These are phyloP conservation scores for Phodopus roborovskii DNA, from an alignment of 2,113 vertebrate species.

Conservation along the genomic window DNA sequence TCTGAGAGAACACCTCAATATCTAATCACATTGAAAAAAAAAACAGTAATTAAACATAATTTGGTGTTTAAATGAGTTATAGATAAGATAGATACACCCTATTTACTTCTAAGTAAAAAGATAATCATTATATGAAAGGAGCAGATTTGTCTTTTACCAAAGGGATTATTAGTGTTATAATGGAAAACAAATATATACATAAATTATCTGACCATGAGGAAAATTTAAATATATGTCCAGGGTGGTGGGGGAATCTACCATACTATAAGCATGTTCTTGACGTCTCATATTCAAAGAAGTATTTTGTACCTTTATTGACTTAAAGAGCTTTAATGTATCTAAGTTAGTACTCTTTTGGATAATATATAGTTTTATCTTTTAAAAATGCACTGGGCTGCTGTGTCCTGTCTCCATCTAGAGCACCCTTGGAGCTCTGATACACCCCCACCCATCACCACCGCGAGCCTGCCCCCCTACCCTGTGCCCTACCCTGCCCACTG, in stretches of 20 bases:
- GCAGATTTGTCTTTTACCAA: neutral
- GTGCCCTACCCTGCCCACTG: no score
- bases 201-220: neutral
- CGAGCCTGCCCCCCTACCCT: no score
- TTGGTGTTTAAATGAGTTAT: neutral
- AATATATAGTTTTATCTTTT: neutral
- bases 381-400: neutral
- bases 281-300: neutral
- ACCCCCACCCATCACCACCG: no score
- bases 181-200: neutral
- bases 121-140: neutral
- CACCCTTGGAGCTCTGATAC: no score
- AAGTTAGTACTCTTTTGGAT: neutral
- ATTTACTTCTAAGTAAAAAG: conserved; percentile 4
- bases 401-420: no score
- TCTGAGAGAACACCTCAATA: neutral
- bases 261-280: neutral
- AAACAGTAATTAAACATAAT: conserved; percentile 40
- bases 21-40: neutral
- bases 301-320: conserved; percentile 8
- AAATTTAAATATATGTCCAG: neutral
- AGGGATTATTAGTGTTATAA: neutral
- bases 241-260: neutral
- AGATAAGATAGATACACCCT: neutral
- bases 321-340: neutral